Conservation (phyloP, 37 sponge, comb jelly and placozoan genomes). For the Oopsacas minuta region DNA sequence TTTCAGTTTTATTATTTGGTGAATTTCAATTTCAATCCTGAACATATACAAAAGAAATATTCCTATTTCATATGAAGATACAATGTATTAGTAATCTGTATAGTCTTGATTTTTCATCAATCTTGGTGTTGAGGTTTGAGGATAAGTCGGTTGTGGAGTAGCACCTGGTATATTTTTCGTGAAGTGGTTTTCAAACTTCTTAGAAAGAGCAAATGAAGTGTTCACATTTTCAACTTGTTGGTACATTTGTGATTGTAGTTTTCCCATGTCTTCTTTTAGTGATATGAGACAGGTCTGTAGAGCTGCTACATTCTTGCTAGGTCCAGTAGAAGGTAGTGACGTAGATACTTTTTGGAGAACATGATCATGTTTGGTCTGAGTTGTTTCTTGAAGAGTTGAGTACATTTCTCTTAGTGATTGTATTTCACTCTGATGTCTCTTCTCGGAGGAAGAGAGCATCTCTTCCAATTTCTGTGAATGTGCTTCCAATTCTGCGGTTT, state of each 20-base stretch:
- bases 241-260: neutral
- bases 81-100: too few relatives aligned
- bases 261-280: neutral
- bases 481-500: neutral
- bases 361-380: neutral
- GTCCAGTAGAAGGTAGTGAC: neutral
- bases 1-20: too few relatives aligned
- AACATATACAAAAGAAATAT: neutral
- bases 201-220: neutral
- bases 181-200: neutral
- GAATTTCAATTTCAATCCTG: neutral
- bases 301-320: neutral
- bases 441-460: slow-evolving; percentile 14
- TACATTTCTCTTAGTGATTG: slow-evolving; percentile 4
- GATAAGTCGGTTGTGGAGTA: neutral
- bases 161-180: neutral
- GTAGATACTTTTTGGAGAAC: neutral
- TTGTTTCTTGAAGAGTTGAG: neutral
- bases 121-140: neutral
- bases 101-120: neutral
- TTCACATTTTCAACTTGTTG: neutral
- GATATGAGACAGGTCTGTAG: neutral
- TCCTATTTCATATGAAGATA: too few relatives aligned
- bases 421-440: slow-evolving; percentile 1
- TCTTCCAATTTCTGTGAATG: slow-evolving; percentile 8